These are phyloP conservation scores for Apistogramma diplotaenia DNA, from an alignment of 2,113 vertebrate genomes.

Conservation along the genomic window DNA sequence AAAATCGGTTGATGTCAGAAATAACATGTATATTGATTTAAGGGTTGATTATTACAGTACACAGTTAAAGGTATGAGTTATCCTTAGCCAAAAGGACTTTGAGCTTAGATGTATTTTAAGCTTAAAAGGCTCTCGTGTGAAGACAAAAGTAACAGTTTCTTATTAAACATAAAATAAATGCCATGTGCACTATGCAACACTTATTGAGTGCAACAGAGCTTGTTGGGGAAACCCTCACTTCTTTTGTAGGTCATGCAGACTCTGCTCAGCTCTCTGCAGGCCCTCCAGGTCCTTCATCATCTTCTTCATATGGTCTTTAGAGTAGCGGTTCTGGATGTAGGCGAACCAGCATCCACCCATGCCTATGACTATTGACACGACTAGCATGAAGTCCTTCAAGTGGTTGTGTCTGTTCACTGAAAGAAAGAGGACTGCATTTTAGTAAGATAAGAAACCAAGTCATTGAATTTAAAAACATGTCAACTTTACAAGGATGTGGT, in stretches of 20 bases:
- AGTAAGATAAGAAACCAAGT: background rate
- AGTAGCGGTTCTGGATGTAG: slow-evolving; percentile 98
- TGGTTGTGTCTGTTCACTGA: slow-evolving; percentile 95
- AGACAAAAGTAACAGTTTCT: background rate
- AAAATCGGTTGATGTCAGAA: background rate
- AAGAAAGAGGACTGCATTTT: background rate
- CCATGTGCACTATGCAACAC: background rate
- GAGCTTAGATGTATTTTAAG: background rate
- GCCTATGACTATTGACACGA: slow-evolving; percentile 97
- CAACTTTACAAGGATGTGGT: slow-evolving; percentile 14
- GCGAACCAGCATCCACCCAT: slow-evolving; percentile 99
- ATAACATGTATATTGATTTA: background rate
- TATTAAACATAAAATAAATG: background rate
- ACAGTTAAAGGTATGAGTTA: background rate
- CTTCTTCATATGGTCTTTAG: slow-evolving; percentile 99
- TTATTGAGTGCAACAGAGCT: background rate
- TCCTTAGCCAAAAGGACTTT: background rate
- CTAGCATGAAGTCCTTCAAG: slow-evolving; percentile 98
- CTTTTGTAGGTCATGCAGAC: slow-evolving; percentile 94
- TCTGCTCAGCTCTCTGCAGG: slow-evolving; percentile 95
- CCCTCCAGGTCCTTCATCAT: slow-evolving; percentile 99
- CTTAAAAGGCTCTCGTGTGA: background rate
- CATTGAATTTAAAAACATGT: background rate
- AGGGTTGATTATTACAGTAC: background rate
- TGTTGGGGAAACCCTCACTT: slow-evolving; percentile 79